Percentiles rank a stretch among this genome's conserved stretches.
These are phyloP conservation scores for Sternarchorhynchus goeldii DNA, from an alignment of 2,797 vertebrate genomes.

Conservation along the genomic window DNA sequence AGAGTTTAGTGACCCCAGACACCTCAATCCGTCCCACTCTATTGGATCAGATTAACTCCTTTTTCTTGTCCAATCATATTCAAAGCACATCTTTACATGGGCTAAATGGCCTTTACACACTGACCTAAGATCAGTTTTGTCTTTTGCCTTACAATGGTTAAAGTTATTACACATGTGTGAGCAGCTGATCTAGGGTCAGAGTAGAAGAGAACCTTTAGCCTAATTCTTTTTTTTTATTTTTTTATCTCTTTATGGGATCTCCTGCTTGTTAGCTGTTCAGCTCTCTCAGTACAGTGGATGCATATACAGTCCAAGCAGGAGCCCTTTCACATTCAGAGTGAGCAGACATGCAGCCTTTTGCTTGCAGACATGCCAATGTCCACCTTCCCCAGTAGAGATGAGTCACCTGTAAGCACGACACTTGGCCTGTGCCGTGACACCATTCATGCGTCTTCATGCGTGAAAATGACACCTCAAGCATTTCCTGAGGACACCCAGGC, in stretches of 20 bases:
- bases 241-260: conserved; percentile 58
- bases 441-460: too few relatives aligned
- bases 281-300: conserved; percentile 24
- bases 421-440: too few relatives aligned
- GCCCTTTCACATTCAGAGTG: too few relatives aligned
- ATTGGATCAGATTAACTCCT: conserved; percentile 41
- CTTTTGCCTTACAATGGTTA: not conserved
- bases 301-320: conserved; percentile 16
- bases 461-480: too few relatives aligned
- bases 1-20: conserved; percentile 3
- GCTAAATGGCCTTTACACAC: not conserved
- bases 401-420: too few relatives aligned
- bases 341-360: not conserved
- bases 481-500: not conserved
- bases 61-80: conserved; percentile 49
- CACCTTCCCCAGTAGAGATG: too few relatives aligned
- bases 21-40: conserved; percentile 30
- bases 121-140: conserved; percentile 36
- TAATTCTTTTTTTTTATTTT: conserved; percentile 48
- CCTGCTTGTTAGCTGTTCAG: conserved; percentile 50
- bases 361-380: too few relatives aligned
- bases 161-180: conserved; percentile 11
- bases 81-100: conserved; percentile 17
- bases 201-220: not conserved
- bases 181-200: conserved; percentile 36